These are phyloP conservation scores for Linepithema humile DNA, from an alignment of 1,140 invertebrate genomes.

Conservation along the genomic window DNA sequence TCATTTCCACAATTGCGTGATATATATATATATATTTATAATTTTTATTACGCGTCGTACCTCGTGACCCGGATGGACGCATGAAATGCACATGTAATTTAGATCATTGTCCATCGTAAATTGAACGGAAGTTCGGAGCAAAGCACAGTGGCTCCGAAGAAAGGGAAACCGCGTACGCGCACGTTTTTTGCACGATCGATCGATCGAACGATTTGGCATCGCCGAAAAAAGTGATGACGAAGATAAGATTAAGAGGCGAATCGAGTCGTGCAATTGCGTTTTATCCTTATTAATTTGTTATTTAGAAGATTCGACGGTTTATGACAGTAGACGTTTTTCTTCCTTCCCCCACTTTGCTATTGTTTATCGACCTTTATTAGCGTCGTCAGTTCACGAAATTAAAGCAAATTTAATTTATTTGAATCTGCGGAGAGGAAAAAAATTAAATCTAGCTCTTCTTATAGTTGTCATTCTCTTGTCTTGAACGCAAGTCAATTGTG, in stretches of 20 bases:
- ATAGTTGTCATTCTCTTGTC: neutral
- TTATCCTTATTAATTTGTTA: neutral
- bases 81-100: slow-evolving; percentile 20
- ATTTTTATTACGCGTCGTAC: neutral
- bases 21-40: slow-evolving; percentile 21
- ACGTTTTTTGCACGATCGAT: neutral
- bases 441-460: no score
- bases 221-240: neutral
- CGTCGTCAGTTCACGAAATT: neutral
- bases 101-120: neutral
- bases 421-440: neutral
- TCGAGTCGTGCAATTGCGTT: neutral
- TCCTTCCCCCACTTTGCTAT: neutral
- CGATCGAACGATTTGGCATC: neutral
- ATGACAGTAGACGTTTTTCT: neutral
- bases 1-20: neutral
- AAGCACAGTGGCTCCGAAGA: neutral
- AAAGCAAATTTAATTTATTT: neutral
- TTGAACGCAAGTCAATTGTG: neutral
- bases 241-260: neutral
- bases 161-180: slow-evolving; percentile 3
- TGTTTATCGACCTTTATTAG: neutral
- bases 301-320: neutral
- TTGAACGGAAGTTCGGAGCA: neutral
- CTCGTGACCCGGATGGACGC: slow-evolving; percentile 2